Evolutionary conservation across 2,888 invertebrate species (phyloP).

Genomic region (Camponotus fellah): DNA sequence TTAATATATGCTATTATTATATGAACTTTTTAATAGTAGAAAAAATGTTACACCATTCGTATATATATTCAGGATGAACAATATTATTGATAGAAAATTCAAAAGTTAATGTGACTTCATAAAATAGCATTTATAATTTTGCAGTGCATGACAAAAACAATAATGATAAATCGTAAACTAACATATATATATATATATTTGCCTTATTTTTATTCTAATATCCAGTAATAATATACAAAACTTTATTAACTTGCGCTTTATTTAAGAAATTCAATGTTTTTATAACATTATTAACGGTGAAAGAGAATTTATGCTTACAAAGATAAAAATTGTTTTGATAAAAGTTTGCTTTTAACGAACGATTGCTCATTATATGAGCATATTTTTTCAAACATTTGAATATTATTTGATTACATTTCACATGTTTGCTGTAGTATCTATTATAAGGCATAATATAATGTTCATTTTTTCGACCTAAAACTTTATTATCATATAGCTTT

Average conservation of each 20-base stretch:
- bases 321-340: neutral
- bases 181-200: conserved; percentile 12
- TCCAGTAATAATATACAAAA: neutral
- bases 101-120: conserved; percentile 27
- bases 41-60: conserved; percentile 6
- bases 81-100: conserved; percentile 18
- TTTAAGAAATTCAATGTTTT: neutral
- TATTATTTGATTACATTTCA: conserved; percentile 12
- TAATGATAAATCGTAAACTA: neutral
- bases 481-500: conserved; percentile 31
- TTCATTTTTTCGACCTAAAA: conserved; percentile 31
- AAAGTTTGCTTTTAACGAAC: conserved; percentile 12
- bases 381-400: conserved; percentile 28
- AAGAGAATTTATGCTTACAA: neutral
- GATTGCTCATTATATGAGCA: neutral
- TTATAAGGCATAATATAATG: conserved; percentile 2
- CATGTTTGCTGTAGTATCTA: conserved; percentile 31
- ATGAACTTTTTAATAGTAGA: conserved; percentile 16
- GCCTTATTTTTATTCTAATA: conserved; percentile 12
- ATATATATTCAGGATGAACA: neutral
- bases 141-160: conserved; percentile 10
- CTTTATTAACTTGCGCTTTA: neutral
- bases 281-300: neutral
- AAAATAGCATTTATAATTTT: conserved; percentile 34
- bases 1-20: conserved; percentile 31